Evolutionary conservation across 2,888 invertebrate genomes (phyloP), one percentile per base, ranked within the genome.

Genomic region (Aromia moschata): DNA sequence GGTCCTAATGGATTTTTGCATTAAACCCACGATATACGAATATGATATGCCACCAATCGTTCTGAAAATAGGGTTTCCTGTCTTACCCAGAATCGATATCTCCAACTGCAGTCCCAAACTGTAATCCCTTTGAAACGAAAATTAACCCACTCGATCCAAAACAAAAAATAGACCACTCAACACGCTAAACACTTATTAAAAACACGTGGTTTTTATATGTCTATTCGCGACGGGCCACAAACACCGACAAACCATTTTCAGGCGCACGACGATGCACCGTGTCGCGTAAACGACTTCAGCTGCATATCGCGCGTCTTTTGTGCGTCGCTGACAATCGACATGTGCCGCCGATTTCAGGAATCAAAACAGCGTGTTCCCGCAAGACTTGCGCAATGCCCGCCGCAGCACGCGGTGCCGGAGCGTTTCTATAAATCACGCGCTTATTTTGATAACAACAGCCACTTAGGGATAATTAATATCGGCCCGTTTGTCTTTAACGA

Each of bases 361-460:
- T 75, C 74, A 74, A 75, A 75, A 74, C 75, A 74, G 72, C 74
- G 68, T 72, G 74, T 67, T 38, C 68, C 60, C 63, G 58, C 56
- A 65, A 75, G 74, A 74, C 75, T 72, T 74, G 76, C 76, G 76
- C 49, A 1, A 14, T 5, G 4, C 9, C 10, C 2, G 2, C n/a
- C 4, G 36, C 15, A 30, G 30, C 49, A 49, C 49, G 49, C 49
- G 49, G 49, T 47, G n/a, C 17, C 16, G 36, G 18, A 11, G 16
- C 18, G 20, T 47, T 5, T 25, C 9, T 33, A 11, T 33, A 33
- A 10, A 11, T 33, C 3, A 33, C n/a, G 10, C 33, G n/a, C 33
- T 33, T 10, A 33, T 33, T 33, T 5, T 25, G 25, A 25, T 7
- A 5, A 7, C 25, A 25, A 7, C 25, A 25, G 7, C 7, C 7